Conservation (phyloP, 2,797 vertebrate genomes). For the Cryptoblepharus egeriae region DNA sequence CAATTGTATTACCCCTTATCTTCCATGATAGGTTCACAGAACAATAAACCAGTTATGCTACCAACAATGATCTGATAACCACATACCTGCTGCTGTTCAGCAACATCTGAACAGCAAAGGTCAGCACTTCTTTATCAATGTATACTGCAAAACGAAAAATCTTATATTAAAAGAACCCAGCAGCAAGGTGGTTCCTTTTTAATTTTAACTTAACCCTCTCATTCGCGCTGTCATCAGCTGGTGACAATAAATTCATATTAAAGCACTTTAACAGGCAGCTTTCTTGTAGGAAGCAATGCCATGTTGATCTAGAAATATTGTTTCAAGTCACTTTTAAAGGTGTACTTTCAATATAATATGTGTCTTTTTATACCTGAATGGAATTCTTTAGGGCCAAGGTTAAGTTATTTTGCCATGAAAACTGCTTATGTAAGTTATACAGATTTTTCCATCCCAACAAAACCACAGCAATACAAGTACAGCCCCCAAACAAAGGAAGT, state of each 20-base stretch:
- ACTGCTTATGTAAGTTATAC: background rate
- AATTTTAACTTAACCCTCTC: rapidly evolving
- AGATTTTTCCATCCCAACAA: background rate
- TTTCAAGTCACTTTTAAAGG: too few species aligned
- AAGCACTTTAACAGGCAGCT: rapidly evolving
- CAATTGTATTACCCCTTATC: background rate
- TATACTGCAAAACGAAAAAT: background rate
- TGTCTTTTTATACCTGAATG: too few species aligned
- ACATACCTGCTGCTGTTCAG: background rate
- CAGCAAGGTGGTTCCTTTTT: background rate
- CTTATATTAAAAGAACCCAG: too few species aligned
- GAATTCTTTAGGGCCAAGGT: background rate
- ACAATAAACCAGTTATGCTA: background rate
- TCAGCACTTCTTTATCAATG: rapidly evolving
- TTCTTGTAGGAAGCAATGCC: too few species aligned
- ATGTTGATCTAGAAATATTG: too few species aligned
- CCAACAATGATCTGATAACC: background rate
- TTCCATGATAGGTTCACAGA: background rate
- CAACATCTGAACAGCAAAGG: background rate
- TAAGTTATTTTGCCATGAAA: background rate
- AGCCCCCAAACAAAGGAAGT: background rate
- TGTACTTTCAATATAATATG: too few species aligned
- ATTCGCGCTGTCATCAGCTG: too few species aligned
- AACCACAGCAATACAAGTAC: too few species aligned
- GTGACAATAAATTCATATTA: too few species aligned